Percentiles rank a stretch among this genome's conserved stretches.
Evolutionary conservation across 2,797 vertebrate species (phyloP).

Genomic region (Phaenicophaeus curvirostris): DNA sequence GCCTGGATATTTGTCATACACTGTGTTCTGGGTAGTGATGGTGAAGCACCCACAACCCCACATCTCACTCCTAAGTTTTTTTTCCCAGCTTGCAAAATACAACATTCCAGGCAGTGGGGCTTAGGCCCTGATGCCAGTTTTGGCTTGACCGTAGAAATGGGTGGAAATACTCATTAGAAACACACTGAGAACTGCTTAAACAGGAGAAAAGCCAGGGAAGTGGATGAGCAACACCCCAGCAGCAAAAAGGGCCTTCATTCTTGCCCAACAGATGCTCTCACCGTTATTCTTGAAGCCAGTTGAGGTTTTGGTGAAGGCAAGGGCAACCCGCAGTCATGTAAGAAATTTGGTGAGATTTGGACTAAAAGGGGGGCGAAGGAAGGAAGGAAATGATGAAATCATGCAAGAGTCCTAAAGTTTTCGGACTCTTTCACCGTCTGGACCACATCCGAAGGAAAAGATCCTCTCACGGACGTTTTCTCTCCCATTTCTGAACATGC

Average conservation of each 20-base stretch:
- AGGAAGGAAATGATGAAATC: conserved; percentile 60
- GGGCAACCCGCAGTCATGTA: not conserved
- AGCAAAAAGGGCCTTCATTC: not conserved
- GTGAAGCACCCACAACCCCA: not conserved
- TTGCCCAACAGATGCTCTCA: not conserved
- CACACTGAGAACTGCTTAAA: not conserved
- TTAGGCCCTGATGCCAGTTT: not conserved
- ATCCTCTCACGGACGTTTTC: conserved; percentile 43
- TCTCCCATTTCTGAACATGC: conserved; percentile 50
- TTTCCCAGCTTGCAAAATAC: not conserved
- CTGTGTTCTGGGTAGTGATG: not conserved
- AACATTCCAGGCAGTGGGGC: not conserved
- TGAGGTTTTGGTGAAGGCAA: not conserved
- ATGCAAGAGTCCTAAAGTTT: conserved; percentile 31
- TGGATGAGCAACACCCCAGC: not conserved
- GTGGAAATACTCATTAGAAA: not conserved
- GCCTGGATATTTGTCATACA: not conserved
- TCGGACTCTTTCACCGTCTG: conserved; percentile 43
- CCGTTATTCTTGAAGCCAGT: not conserved
- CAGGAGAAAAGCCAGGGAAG: not conserved
- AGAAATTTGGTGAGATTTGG: conserved; percentile 45
- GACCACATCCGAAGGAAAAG: conserved; percentile 60
- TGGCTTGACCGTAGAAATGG: not conserved
- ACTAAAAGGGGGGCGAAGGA: conserved; percentile 6
- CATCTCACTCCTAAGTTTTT: fast-evolving